Conservation (phyloP, 2,888 invertebrate species). For the Cantharis nigra region DNA sequence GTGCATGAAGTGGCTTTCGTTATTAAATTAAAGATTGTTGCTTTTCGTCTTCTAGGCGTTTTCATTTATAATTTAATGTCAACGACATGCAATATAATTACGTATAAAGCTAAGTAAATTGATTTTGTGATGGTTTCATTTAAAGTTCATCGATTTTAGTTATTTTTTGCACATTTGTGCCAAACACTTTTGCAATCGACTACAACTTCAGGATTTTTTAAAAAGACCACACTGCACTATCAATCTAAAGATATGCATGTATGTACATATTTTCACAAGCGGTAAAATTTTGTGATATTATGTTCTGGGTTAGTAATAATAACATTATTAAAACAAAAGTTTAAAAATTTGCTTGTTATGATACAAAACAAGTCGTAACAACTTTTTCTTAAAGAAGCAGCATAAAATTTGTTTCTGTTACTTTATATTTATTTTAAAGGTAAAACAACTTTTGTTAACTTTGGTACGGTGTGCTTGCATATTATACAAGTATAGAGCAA, state of each 20-base stretch:
- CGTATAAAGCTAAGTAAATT: not conserved
- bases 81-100: constrained; percentile 34
- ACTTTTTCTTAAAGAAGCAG: not conserved
- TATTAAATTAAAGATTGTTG: constrained; percentile 44
- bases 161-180: not conserved
- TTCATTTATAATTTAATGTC: constrained; percentile 40
- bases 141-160: not conserved
- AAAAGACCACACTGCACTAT: not conserved
- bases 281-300: not conserved
- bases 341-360: not conserved
- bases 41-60: constrained; percentile 39
- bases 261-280: not conserved
- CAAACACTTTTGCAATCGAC: not conserved
- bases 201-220: not conserved
- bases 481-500: too few relatives aligned
- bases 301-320: not conserved
- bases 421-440: not conserved
- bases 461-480: not conserved
- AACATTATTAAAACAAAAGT: not conserved
- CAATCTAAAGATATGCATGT: not conserved
- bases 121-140: not conserved
- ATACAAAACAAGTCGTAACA: not conserved
- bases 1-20: constrained; percentile 42
- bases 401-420: not conserved
- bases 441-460: not conserved